phyloP scores from a whole-genome alignment of 2,888 invertebrate species.

The Bimastos eiseni region DNA sequence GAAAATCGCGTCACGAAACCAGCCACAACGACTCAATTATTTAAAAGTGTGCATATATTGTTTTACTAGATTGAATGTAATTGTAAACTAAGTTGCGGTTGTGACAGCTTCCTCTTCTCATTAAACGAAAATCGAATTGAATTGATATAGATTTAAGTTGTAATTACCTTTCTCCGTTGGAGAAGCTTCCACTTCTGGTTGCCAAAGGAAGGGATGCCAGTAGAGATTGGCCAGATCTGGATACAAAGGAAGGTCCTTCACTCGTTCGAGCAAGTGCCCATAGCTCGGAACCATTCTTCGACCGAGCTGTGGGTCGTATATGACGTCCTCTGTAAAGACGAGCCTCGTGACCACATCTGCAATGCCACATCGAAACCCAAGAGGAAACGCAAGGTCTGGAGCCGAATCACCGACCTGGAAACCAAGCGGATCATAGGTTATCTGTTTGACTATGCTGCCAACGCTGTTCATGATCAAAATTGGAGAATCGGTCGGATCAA shows the following conservation, averaged over 20 bases:
- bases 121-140: too few relatives aligned
- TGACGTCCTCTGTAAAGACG: conserved; percentile 78
- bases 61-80: too few relatives aligned
- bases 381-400: conserved; percentile 87
- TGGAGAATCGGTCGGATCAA: conserved; percentile 74
- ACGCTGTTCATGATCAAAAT: conserved; percentile 88
- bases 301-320: conserved; percentile 91
- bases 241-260: conserved; percentile 49
- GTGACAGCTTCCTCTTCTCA: too few relatives aligned
- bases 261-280: conserved; percentile 68
- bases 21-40: too few relatives aligned
- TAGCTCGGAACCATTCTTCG: conserved; percentile 94
- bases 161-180: neutral
- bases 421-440: conserved; percentile 91
- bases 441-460: conserved; percentile 88
- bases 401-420: conserved; percentile 92
- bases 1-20: neutral
- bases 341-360: conserved; percentile 87
- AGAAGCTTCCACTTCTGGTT: conserved; percentile 57
- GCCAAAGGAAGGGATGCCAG: conserved; percentile 73
- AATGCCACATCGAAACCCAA: conserved; percentile 87
- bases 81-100: too few relatives aligned
- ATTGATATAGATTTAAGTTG: neutral
- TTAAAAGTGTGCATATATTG: too few relatives aligned
- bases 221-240: conserved; percentile 57